Percentiles rank a stretch among this genome's conserved stretches.
Conservation (phyloP, 2,888 invertebrate species). For the Podabrus alpinus region DNA sequence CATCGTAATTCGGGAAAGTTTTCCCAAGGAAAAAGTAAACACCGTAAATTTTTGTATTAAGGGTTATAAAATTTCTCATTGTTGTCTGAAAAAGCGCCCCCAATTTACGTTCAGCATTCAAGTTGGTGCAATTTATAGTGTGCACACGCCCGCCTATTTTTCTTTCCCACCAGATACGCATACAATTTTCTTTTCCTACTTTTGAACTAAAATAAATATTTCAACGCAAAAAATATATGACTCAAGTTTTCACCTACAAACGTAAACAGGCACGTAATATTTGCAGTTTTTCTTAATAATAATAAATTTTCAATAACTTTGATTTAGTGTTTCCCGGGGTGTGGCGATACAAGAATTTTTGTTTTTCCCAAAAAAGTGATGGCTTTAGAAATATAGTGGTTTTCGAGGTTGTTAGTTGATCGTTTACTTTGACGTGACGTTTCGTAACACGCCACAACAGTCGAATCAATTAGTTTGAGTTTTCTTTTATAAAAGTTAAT, state of each 20-base stretch:
- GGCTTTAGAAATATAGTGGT: background rate
- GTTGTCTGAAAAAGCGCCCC: constrained; percentile 8
- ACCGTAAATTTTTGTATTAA: background rate
- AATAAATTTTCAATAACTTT: background rate
- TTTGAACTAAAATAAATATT: background rate
- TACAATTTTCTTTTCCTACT: constrained; percentile 6
- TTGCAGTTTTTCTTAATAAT: background rate
- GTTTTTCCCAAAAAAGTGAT: background rate
- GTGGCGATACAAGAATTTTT: background rate
- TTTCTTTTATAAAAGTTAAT: background rate
- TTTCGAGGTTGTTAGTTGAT: background rate
- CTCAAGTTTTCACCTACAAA: constrained; percentile 1
- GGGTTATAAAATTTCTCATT: constrained; percentile 8
- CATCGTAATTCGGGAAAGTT: background rate
- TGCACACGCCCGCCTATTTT: constrained; percentile 16
- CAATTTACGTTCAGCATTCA: constrained; percentile 14
- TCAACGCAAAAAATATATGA: background rate
- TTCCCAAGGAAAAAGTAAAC: background rate
- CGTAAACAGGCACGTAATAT: background rate
- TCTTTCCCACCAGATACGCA: constrained; percentile 17
- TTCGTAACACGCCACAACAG: background rate
- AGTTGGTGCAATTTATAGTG: constrained; percentile 15
- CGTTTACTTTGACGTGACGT: background rate
- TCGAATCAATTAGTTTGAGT: background rate
- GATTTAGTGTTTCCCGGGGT: background rate